Conservation (phyloP, 1,140 invertebrate genomes). For the Armadillidium nasatum region DNA sequence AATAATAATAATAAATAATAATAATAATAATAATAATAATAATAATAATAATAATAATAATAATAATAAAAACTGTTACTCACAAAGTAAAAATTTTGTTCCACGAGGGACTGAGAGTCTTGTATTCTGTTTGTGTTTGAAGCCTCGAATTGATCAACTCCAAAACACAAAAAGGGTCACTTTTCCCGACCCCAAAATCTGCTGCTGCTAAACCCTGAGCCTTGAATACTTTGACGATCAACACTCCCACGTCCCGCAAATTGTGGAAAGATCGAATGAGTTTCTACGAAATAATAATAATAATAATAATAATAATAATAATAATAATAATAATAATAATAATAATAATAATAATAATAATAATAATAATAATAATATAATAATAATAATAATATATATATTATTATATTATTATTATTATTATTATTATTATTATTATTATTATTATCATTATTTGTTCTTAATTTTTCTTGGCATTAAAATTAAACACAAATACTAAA, state of each 20-base stretch:
- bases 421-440: no score
- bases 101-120: constrained; percentile 93
- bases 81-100: constrained; percentile 98
- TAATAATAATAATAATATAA: neutral
- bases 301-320: constrained; percentile 33
- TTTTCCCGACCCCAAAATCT: constrained; percentile 79
- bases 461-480: no score
- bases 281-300: constrained; percentile 52
- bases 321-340: constrained; percentile 32
- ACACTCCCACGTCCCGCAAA: constrained; percentile 75
- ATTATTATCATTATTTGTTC: no score
- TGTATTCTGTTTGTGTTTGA: constrained; percentile 98
- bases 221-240: constrained; percentile 82
- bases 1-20: no score
- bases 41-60: no score
- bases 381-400: neutral
- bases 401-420: no score
- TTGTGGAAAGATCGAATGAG: constrained; percentile 66
- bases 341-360: neutral
- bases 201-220: constrained; percentile 84
- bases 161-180: constrained; percentile 95
- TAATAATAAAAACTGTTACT: constrained; percentile 54
- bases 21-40: no score
- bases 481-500: no score
- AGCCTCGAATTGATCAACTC: constrained; percentile 90